Evolutionary conservation across 2,888 invertebrate species (phyloP), one percentile per base, ranked within the genome.

Genomic region (Tubiluchus corallicola): DNA sequence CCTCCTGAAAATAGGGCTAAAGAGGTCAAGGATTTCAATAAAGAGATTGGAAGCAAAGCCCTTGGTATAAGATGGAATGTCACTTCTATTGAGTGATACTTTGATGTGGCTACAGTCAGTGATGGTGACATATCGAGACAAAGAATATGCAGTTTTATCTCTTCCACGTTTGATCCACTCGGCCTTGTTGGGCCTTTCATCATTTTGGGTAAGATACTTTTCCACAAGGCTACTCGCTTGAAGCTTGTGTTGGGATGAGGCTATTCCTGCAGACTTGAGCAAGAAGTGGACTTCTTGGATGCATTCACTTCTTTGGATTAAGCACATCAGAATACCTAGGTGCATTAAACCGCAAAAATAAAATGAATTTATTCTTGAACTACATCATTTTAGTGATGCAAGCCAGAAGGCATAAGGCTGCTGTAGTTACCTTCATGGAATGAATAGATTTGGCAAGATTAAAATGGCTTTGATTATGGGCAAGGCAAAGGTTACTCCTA

Each of bases 301-400:
- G n/a, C 9, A 9, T 9, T 29, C 29, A n/a, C n/a, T 29, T 9
- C 9, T 9, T 29, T n/a, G 9, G 9, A 9, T 29, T 9, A 29
- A 29, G 9, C 29, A 29, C n/a, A n/a, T 29, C 29, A 9, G n/a
- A n/a, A n/a, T 29, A 9, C 29, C 29, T 29, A 9, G 29, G 3
- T 19, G 43, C 42, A 17, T 42, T 4, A 42, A 42, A 40, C 42
- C 42, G 13, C 4, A 29, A 13, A n/a, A 42, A 5, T 41, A 9
- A 9, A 5, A 18, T 13, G 17, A 41, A 5, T 4, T 19, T 4
- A 13, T 41, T 5, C 15, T 43, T 13, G 44, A 44, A 17, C 19
- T 42, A 15, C 43, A 43, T 43, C 43, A 43, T 17, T 43, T 43
- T 17, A 17, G 4, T 15, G 43, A 43, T 19, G 43, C 43, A 16